Evolutionary conservation across 37 sponge, comb jelly and placozoan genomes (phyloP).

Genomic region (Haliclona indistincta): DNA sequence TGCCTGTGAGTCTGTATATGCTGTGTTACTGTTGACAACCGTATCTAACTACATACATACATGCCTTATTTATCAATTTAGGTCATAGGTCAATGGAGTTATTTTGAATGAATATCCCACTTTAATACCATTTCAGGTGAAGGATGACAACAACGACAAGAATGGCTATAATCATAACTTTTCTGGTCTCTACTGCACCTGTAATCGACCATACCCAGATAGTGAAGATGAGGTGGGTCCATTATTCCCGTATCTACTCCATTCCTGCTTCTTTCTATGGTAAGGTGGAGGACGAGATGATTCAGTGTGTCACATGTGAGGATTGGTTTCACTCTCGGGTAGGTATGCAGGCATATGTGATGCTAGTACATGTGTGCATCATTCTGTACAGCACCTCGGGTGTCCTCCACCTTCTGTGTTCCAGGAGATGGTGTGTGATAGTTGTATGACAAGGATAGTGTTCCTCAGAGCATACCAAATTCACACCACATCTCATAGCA

Average conservation of each 20-base stretch:
- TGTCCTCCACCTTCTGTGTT: constrained; percentile 40
- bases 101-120: neutral
- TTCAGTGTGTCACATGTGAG: constrained; percentile 96
- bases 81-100: neutral
- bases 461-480: constrained; percentile 52
- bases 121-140: constrained; percentile 42
- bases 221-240: constrained; percentile 62
- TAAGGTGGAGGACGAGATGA: constrained; percentile 90
- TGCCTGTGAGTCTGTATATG: constrained; percentile 71
- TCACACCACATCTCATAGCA: neutral
- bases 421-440: constrained; percentile 80
- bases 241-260: neutral
- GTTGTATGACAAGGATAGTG: constrained; percentile 61
- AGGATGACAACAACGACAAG: constrained; percentile 43
- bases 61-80: too few relatives aligned
- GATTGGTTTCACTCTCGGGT: constrained; percentile 97
- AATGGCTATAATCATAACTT: constrained; percentile 95
- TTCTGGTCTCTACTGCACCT: constrained; percentile 90
- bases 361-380: neutral
- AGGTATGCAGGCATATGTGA: constrained; percentile 10
- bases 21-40: too few relatives aligned
- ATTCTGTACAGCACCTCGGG: constrained; percentile 60
- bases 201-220: constrained; percentile 91
- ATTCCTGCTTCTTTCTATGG: neutral
- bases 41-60: too few relatives aligned